Evolutionary conservation across 2,888 invertebrate species (phyloP).

Genomic region (Linnaemya tessellans): DNA sequence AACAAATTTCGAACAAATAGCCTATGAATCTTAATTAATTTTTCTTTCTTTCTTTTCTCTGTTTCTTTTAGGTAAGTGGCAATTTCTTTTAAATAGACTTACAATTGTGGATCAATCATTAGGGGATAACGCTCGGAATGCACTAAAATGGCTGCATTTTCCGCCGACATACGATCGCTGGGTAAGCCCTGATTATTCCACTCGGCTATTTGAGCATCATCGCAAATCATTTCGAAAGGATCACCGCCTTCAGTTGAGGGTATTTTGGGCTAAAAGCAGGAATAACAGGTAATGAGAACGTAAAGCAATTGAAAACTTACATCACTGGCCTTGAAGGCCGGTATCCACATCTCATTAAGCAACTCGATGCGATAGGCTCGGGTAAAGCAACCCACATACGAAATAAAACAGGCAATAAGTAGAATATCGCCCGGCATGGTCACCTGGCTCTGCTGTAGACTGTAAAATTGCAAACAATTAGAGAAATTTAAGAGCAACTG

Average conservation of each 20-base stretch:
- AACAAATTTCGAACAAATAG: no score
- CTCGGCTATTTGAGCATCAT: conserved; percentile 94
- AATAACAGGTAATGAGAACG: neutral
- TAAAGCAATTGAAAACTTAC: conserved; percentile 80
- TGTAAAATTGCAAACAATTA: conserved; percentile 78
- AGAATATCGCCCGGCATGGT: conserved; percentile 95
- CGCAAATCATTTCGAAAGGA: conserved; percentile 93
- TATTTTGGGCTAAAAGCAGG: conserved; percentile 86
- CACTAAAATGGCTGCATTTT: conserved; percentile 95
- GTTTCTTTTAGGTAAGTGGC: neutral
- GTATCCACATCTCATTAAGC: conserved; percentile 91
- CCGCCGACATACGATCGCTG: conserved; percentile 95
- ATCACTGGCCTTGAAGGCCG: conserved; percentile 88
- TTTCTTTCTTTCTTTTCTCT: no score
- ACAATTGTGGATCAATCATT: conserved; percentile 96
- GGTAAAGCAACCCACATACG: conserved; percentile 97
- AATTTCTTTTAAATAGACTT: conserved; percentile 75
- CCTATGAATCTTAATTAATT: no score
- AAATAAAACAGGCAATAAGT: conserved; percentile 95
- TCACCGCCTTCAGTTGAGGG: conserved; percentile 92
- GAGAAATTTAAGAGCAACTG: neutral
- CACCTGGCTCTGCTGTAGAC: conserved; percentile 88
- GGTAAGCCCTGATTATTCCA: conserved; percentile 98
- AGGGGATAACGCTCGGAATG: conserved; percentile 96
- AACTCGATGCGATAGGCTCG: conserved; percentile 91